Base-by-base conservation (phyloP, 2,797 vertebrate genomes). In the Spheniscus humboldti region DNA sequence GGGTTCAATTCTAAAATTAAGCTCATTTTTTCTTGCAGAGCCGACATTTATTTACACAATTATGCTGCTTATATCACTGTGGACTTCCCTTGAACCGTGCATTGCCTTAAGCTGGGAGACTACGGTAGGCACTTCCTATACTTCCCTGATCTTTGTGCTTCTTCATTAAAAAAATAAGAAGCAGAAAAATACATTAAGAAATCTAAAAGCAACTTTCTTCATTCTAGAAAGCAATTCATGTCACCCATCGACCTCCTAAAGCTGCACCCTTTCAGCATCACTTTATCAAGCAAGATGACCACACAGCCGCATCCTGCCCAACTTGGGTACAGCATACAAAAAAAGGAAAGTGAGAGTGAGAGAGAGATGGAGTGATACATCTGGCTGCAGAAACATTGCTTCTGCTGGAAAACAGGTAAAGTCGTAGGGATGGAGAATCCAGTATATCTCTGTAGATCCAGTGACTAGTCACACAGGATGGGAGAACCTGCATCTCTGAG, bases 11-110 rank as follows among this genome's bases (percentile, higher is more conserved):
- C 78, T 76, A 88, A 95, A 79, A 93, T 62, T 37, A 86, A 86
- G 83, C 19, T 84, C 5, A 6, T 69, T 72, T 78, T 76, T 72
- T 69, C 6, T 75, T 85, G 67, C 1, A 1, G 74, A 87, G 55
- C 9, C 95, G 90, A 63, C 39, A 76, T 76, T 89, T 89, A 89
- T 94, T 92, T 82, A 88, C 11, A 24, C 47, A 76, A 63, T 95
- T 96, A 92, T 59, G 17, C 62, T 41, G 55, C 71, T 92, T 87
- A 69, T 18, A 82, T 92, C 52, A 76, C 50, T 12, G 39, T 69
- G 56, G 85, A 83, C 78, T 73, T 95, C 56, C 31, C 85, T 92
- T 94, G 90, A 92, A 91, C 86, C 0, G 0, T 82, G 48, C 74
- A 48, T 63, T 71, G 77, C 92, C 86, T 93, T 59, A 88, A 82